Conservation (phyloP, 2,888 invertebrate genomes). For the Megalurothrips usitatus region DNA sequence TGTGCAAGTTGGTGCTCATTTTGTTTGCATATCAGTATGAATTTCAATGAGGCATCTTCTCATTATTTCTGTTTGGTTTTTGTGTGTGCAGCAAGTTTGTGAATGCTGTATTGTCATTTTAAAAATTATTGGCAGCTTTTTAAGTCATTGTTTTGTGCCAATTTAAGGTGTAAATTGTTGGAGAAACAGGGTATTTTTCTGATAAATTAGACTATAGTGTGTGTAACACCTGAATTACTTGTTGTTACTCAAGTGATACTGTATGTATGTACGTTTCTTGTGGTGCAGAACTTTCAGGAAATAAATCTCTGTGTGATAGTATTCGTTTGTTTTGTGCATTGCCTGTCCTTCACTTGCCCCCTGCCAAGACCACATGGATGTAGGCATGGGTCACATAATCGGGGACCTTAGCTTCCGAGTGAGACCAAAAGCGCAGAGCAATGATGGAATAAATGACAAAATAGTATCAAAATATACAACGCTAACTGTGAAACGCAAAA, state of each 20-base stretch:
- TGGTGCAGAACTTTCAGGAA: not conserved
- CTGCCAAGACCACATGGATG: not conserved
- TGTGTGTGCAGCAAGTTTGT: not conserved
- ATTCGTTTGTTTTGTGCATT: not conserved
- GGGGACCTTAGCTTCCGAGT: too few relatives aligned
- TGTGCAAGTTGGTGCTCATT: not conserved
- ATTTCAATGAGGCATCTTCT: too few relatives aligned
- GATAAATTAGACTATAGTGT: not conserved
- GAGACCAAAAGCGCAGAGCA: too few relatives aligned
- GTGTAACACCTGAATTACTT: not conserved
- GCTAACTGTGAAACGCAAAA: too few relatives aligned
- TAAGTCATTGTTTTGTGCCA: not conserved
- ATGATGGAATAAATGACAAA: too few relatives aligned
- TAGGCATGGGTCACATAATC: too few relatives aligned
- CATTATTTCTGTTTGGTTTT: not conserved
- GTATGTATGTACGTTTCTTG: not conserved
- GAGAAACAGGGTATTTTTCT: conserved; percentile 3
- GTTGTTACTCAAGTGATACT: not conserved
- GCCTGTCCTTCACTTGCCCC: not conserved
- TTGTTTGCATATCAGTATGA: not conserved
- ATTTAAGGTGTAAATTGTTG: not conserved
- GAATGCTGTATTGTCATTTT: not conserved
- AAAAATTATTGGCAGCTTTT: not conserved
- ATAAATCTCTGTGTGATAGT: conserved; percentile 12
- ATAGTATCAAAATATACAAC: too few relatives aligned